Evolutionary conservation across 2,113 vertebrate species (phyloP), one percentile per base, ranked within the genome.

Genomic region (Phoenicopterus ruber): DNA sequence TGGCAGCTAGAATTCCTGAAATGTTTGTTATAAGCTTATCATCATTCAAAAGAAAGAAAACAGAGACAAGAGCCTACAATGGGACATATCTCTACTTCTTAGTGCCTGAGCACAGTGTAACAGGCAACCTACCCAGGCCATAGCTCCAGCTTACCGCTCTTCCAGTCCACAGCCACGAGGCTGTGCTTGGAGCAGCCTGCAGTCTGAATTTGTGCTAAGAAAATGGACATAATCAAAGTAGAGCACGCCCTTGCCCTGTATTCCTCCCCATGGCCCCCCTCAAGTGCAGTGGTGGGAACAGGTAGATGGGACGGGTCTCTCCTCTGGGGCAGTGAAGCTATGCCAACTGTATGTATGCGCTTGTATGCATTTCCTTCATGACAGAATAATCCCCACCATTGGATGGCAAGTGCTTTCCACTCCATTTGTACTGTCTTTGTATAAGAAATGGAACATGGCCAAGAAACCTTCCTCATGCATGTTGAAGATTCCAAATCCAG

Each of bases 271-370:
- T 11, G 6, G 7, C 1, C 7, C 2, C 5, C 1, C 8, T 52
- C 22, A 25, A 38, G 6, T 24, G 17, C 19, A 81, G 7, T 11
- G 7, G 9, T 36, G 8, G 13, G 15, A 50, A 9, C 4, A 2
- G 10, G 11, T 12, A 72, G 16, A 34, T 36, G 46, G 20, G 40
- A 77, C 16, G 15, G 7, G 40, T 7, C 0, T 79, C 4, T 47
- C 7, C 20, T 63, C 47, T 36, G 36, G 17, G 76, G 6, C 13
- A 73, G 11, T 0, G 17, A 94, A 87, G 26, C 9, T 58, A 9
- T 80, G 14, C 4, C 26, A 18, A 6, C 10, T 24, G 8, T 50
- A 50, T 3, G 1, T n/a, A 49, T 0, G 1, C 6, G 31, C 10
- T 32, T 74, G 7, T 1, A 72, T 8, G 2, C 13, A 36, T 86